A percentile compares a stretch with the other conserved stretches of the same genome.
Conservation (phyloP, 2,113 vertebrate species). For the Isurus oxyrinchus region DNA sequence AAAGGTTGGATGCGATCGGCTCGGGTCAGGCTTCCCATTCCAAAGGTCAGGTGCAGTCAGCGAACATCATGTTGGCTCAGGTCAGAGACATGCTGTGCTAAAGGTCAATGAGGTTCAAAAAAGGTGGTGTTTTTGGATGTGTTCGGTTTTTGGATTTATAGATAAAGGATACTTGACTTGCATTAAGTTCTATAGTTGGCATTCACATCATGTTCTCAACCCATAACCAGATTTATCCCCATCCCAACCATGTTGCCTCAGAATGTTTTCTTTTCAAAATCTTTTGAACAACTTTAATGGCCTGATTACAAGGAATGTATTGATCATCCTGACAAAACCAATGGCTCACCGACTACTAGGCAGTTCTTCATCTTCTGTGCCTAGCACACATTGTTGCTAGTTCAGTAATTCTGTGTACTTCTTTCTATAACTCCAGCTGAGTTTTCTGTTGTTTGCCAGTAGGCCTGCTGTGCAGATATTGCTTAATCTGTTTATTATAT, state of each 20-base stretch:
- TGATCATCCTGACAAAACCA: background rate
- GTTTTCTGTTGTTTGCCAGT: background rate
- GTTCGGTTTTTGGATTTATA: too few species aligned
- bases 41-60: too few species aligned
- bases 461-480: background rate
- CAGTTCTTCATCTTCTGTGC: background rate
- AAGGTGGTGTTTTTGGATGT: too few species aligned
- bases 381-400: background rate
- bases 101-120: too few species aligned
- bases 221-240: background rate
- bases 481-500: background rate
- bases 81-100: too few species aligned
- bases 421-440: background rate
- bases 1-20: too few species aligned
- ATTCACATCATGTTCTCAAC: background rate
- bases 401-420: background rate
- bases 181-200: background rate
- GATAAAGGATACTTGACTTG: too few species aligned
- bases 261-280: background rate
- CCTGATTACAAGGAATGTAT: background rate
- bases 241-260: background rate
- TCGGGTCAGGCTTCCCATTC: too few species aligned
- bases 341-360: background rate
- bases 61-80: too few species aligned
- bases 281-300: background rate